Conservation (phyloP, 2,797 vertebrate genomes). For the Myotis pilosus region DNA sequence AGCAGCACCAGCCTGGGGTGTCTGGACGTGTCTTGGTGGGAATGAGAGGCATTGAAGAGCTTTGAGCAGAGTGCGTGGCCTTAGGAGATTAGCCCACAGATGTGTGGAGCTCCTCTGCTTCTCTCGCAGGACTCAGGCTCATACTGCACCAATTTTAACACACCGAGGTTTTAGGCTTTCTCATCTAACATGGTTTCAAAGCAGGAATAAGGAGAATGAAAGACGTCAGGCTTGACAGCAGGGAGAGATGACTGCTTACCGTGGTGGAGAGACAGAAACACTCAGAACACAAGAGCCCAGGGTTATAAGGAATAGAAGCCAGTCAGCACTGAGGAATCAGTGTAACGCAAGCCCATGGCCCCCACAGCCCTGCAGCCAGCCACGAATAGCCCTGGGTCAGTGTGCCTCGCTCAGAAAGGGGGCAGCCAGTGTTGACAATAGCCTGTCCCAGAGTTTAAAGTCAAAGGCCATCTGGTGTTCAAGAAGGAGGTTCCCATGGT, state of each 20-base stretch:
- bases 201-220: not conserved
- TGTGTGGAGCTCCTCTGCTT: not conserved
- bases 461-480: not conserved
- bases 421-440: not conserved
- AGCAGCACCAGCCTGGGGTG: not conserved
- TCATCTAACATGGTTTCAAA: conserved; percentile 15
- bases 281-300: not conserved
- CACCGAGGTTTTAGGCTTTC: conserved; percentile 12
- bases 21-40: not conserved
- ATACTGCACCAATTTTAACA: not conserved
- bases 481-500: not conserved
- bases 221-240: not conserved
- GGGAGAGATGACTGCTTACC: not conserved
- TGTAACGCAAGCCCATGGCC: not conserved
- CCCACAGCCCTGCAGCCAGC: not conserved
- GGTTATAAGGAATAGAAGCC: not conserved
- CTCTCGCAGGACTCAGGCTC: not conserved
- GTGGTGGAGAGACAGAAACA: not conserved
- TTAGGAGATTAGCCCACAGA: not conserved
- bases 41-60: not conserved
- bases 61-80: not conserved
- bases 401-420: not conserved
- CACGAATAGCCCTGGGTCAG: not conserved
- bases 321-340: not conserved
- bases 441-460: not conserved